Evolutionary conservation across 2,888 invertebrate species (phyloP).

Genomic region (Drosophila helvetica): DNA sequence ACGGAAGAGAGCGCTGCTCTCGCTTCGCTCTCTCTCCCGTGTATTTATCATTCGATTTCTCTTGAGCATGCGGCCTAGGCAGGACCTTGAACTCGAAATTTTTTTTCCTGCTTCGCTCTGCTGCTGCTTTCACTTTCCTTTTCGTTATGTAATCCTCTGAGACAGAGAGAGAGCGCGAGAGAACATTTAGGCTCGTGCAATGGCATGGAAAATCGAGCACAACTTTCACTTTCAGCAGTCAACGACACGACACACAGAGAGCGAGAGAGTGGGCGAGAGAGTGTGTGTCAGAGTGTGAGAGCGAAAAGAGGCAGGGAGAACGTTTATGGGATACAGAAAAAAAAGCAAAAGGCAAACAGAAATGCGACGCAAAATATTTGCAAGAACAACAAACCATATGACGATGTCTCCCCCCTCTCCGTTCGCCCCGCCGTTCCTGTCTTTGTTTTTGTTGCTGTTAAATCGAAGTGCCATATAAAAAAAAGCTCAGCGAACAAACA

Average conservation of each 20-base stretch:
- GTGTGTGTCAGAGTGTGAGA: slow-evolving; percentile 20
- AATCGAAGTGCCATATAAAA: slow-evolving; percentile 51
- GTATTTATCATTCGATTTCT: slow-evolving; percentile 21
- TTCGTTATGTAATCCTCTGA: slow-evolving; percentile 63
- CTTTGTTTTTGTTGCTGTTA: slow-evolving; percentile 24
- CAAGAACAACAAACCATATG: slow-evolving; percentile 66
- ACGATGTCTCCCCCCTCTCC: slow-evolving; percentile 30
- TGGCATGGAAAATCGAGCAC: slow-evolving; percentile 63
- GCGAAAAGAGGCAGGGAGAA: slow-evolving; percentile 17
- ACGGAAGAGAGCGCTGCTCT: slow-evolving; percentile 16
- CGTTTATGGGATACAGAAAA: slow-evolving; percentile 52
- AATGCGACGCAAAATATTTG: slow-evolving; percentile 70
- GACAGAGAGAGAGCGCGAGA: slow-evolving; percentile 22
- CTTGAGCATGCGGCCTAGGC: slow-evolving; percentile 82
- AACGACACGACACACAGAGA: slow-evolving; percentile 60
- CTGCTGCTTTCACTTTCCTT: slow-evolving; percentile 51
- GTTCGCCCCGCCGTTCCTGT: not conserved
- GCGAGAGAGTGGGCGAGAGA: not conserved
- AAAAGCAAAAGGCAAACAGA: slow-evolving; percentile 39
- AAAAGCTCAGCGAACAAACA: slow-evolving; percentile 50
- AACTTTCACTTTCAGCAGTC: slow-evolving; percentile 80
- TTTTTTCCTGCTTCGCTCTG: slow-evolving; percentile 24
- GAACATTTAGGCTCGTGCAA: slow-evolving; percentile 63
- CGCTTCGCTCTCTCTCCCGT: slow-evolving; percentile 23
- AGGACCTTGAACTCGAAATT: slow-evolving; percentile 82